Base-by-base conservation (phyloP, 2,113 vertebrate species). In the Mixornis gularis region DNA sequence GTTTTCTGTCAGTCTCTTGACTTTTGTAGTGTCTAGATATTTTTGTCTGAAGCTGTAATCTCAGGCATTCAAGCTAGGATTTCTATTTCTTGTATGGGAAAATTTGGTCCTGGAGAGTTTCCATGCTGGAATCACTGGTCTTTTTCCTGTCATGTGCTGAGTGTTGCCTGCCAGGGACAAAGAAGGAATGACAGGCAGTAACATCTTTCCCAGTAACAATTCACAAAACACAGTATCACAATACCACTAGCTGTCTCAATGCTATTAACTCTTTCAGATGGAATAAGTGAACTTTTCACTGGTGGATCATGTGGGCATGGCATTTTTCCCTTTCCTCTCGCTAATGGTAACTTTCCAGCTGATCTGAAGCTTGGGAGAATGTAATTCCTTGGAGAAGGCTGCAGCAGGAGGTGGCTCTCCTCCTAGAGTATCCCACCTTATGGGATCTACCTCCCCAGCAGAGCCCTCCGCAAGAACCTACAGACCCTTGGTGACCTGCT, bases 121-220 rank as follows among this genome's bases (percentile, higher is more conserved):
- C 93, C 92, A 78, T 44, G 40, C 52, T 94, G 92, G 88, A 95
- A 94, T 86, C 1, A 4, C 56, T 88, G 64, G 17, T 66, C 60
- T 93, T 87, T 94, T 95, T 95, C 90, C 79, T 73, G 52, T 92
- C 90, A 94, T 70, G 76, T 92, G 92, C 72, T 59, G 68, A 90
- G 56, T 7, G 12, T 60, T 88, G 90, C 48, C 79, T 95, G 92
- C 85, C 93, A 93, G 82, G 43, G 82, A 91, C 41, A 0, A 0
- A 92, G 74, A 72, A 91, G 41, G 52, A 93, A 71, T 40, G 59
- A 69, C 78, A 91, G 71, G 41, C 70, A 94, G 43, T 69, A 95
- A 72, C 24, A 87, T 91, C 72, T 83, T 87, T 87, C 90, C 74
- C 81, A 52, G 82, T 72, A 89, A 85, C 14, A 65, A 51, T 6